Evolutionary conservation across 2,888 invertebrate genomes (phyloP).

Genomic region (Proisotoma minuta): DNA sequence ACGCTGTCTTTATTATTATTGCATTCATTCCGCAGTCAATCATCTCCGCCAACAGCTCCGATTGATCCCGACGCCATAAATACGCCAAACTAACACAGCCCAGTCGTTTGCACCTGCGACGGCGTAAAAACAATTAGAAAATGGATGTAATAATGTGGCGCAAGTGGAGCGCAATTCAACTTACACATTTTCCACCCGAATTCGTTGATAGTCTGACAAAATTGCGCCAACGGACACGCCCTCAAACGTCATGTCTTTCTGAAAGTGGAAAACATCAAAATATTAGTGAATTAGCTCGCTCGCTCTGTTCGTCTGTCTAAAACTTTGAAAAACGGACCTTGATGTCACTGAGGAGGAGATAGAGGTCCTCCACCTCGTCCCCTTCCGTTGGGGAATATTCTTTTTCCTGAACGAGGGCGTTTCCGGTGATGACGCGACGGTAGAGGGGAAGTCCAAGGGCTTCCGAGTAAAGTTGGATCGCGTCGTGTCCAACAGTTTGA

Average conservation of each 20-base stretch:
- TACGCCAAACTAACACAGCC: conserved; percentile 84
- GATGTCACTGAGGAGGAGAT: conserved; percentile 69
- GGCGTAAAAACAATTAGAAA: not conserved
- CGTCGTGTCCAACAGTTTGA: conserved; percentile 97
- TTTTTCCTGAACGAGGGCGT: conserved; percentile 71
- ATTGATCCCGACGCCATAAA: conserved; percentile 94
- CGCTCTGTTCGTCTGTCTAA: not conserved
- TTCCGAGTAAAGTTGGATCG: conserved; percentile 82
- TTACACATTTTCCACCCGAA: conserved; percentile 96
- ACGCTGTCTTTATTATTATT: conserved; percentile 95
- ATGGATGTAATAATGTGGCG: no score
- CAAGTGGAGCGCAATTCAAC: conserved; percentile 50
- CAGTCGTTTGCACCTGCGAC: conserved; percentile 76
- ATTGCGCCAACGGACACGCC: conserved; percentile 97
- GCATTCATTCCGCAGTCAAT: conserved; percentile 87
- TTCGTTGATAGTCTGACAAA: conserved; percentile 95
- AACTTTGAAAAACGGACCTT: conserved; percentile 56
- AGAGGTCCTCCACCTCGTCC: conserved; percentile 98
- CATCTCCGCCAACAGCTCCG: conserved; percentile 92
- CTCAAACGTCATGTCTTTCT: conserved; percentile 71
- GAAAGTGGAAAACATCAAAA: not conserved
- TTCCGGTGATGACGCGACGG: conserved; percentile 75
- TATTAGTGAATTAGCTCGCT: not conserved
- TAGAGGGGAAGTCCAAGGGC: conserved; percentile 91
- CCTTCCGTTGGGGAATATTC: conserved; percentile 73